phyloP scores from a whole-genome alignment of 30 jellyfish, hydroid and myxozoan genomes.

The Pelagia noctiluca region DNA sequence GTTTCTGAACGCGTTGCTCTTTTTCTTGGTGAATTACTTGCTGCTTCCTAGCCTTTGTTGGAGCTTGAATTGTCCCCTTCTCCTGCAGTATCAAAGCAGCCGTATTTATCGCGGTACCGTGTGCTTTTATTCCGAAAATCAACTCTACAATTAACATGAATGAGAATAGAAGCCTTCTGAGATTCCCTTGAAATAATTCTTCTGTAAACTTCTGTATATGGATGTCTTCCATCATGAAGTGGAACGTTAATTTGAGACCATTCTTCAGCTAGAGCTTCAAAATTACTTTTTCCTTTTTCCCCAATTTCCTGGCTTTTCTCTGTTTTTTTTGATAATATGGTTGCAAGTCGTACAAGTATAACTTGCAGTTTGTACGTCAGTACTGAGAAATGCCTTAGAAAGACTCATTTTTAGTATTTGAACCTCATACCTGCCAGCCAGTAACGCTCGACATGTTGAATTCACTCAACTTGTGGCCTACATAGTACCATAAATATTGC shows the following conservation, averaged over 20 bases:
- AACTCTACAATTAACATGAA: neutral
- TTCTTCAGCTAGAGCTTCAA: neutral
- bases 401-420: neutral
- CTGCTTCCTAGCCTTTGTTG: neutral
- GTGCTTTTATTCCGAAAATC: neutral
- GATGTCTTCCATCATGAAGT: neutral
- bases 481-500: too few relatives aligned
- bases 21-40: conserved; percentile 7
- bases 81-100: neutral
- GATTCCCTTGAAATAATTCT: neutral
- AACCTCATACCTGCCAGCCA: too few relatives aligned
- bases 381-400: neutral
- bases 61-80: neutral
- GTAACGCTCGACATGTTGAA: too few relatives aligned
- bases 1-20: neutral
- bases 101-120: neutral
- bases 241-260: conserved; percentile 9
- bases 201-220: conserved; percentile 8
- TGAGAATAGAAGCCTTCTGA: neutral
- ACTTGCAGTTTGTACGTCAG: neutral
- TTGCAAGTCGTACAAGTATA: neutral
- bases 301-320: conserved; percentile 4
- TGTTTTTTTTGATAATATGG: neutral
- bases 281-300: neutral
- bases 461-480: too few relatives aligned